Evolutionary conservation across 92 coral and sea anemone genomes (phyloP).

Genomic region (Galaxea fascicularis): DNA sequence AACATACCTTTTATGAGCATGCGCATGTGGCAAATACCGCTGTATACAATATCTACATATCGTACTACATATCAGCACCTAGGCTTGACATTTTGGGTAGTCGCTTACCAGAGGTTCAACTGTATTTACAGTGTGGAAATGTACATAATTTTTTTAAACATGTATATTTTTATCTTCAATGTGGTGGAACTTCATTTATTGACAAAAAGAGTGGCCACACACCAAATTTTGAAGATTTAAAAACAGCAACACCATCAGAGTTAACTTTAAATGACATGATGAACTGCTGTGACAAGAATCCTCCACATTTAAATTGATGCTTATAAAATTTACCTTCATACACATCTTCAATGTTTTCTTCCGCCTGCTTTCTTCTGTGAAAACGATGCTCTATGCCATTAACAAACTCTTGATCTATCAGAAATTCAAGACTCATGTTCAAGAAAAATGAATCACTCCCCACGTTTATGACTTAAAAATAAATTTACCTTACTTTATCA

Average conservation of each 20-base stretch:
- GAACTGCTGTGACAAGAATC: constrained; percentile 38
- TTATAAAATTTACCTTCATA: constrained; percentile 52
- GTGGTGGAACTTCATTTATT: constrained; percentile 61
- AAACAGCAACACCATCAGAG: constrained; percentile 58
- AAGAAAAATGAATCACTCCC: no score
- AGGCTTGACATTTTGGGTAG: no score
- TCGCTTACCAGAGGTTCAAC: neutral
- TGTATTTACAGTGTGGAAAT: neutral
- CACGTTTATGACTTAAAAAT: no score
- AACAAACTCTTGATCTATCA: constrained; percentile 37
- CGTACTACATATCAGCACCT: no score
- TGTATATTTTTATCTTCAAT: constrained; percentile 23
- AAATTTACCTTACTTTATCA: no score
- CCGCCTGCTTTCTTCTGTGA: constrained; percentile 23
- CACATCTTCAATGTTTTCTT: constrained; percentile 59
- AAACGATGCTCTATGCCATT: constrained; percentile 36
- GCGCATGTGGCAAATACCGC: no score
- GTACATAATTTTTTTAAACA: neutral
- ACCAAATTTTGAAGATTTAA: constrained; percentile 56
- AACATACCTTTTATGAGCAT: no score
- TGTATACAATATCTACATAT: no score
- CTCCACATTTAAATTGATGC: constrained; percentile 36
- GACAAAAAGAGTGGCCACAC: constrained; percentile 66
- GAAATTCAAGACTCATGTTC: neutral
- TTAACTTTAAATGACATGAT: constrained; percentile 63